A percentile compares a stretch with the other conserved stretches of the same genome.
Conservation (phyloP, 2,797 vertebrate genomes). For the Limnodromus scolopaceus region DNA sequence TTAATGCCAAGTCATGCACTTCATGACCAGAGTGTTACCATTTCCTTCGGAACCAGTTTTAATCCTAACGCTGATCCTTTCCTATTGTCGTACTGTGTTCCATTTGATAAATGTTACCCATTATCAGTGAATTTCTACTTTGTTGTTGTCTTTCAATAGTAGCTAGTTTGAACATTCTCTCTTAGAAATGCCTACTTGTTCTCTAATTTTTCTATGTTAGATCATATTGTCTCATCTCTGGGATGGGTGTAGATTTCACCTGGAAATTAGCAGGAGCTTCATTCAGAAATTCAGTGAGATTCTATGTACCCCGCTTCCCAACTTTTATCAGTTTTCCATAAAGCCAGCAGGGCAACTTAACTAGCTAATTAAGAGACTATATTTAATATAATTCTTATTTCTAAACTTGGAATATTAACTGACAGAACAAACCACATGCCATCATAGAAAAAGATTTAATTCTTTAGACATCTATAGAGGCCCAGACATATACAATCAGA, state of each 20-base stretch:
- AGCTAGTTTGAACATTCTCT: not conserved
- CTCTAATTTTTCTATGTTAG: not conserved
- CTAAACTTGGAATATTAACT: not conserved
- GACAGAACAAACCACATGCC: not conserved
- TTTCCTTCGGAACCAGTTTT: not conserved
- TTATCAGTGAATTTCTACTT: not conserved
- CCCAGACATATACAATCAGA: not conserved
- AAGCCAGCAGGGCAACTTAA: not conserved
- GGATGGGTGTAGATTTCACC: not conserved
- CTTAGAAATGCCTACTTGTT: fast-evolving
- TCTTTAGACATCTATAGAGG: not conserved
- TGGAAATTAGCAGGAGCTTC: not conserved
- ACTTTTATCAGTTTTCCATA: not conserved
- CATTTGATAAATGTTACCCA: not conserved
- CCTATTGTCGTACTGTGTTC: no score
- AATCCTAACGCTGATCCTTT: not conserved
- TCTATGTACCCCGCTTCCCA: not conserved
- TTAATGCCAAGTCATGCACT: no score
- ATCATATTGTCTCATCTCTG: not conserved
- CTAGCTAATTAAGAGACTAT: not conserved
- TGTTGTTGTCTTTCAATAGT: not conserved
- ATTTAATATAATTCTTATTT: not conserved
- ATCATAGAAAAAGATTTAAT: not conserved
- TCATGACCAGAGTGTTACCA: not conserved
- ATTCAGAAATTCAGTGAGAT: not conserved